These are phyloP conservation scores for Vultur gryphus DNA, from an alignment of 2,797 vertebrate genomes.

Conservation along the genomic window DNA sequence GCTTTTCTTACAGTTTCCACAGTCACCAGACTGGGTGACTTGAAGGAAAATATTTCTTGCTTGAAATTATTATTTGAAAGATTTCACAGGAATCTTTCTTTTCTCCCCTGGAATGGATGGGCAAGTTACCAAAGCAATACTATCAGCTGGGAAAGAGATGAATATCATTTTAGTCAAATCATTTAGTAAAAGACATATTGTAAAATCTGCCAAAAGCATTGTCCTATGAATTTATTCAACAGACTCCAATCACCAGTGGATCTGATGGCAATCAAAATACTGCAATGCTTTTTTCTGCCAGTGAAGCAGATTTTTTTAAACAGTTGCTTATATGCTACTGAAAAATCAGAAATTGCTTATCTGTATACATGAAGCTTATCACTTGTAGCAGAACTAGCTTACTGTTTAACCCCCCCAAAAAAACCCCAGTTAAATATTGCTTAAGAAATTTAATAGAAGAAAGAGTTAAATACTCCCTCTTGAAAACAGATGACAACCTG, in stretches of 20 bases:
- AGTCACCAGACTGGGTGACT: neutral
- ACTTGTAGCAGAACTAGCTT: neutral
- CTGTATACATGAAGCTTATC: neutral
- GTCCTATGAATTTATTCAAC: conserved; percentile 22
- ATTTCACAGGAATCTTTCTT: conserved; percentile 5
- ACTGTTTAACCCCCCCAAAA: accelerated
- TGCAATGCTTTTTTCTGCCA: neutral
- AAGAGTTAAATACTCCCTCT: neutral
- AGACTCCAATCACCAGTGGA: neutral
- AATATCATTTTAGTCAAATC: conserved; percentile 2
- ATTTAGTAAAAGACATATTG: neutral
- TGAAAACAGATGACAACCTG: neutral
- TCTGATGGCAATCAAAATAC: neutral
- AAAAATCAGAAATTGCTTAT: neutral
- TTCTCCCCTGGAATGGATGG: neutral
- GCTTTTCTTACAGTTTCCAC: neutral
- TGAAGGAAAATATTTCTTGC: conserved; percentile 43
- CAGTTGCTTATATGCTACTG: neutral
- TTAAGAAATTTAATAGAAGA: neutral
- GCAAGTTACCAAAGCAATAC: neutral
- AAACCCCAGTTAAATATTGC: neutral
- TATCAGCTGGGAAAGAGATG: conserved; percentile 56
- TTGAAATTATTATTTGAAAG: conserved; percentile 21
- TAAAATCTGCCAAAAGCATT: conserved; percentile 23
- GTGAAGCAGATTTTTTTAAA: neutral